These are phyloP conservation scores for Babyrousa celebensis DNA, from an alignment of 2,797 vertebrate species.

Conservation along the genomic window DNA sequence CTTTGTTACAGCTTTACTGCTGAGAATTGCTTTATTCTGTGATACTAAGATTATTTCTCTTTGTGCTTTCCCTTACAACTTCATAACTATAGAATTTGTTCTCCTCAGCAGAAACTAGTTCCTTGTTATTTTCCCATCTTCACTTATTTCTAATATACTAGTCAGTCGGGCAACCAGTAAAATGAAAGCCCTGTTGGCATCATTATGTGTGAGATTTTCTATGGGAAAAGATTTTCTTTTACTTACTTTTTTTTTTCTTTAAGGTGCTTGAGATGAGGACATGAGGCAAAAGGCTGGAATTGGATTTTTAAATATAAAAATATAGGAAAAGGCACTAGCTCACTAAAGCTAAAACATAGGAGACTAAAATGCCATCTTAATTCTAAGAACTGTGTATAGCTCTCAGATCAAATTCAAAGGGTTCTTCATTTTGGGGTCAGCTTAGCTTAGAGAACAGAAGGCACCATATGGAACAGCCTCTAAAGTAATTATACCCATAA, in stretches of 20 bases:
- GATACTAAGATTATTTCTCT: constrained; percentile 84
- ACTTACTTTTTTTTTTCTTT: constrained; percentile 75
- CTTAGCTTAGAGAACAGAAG: constrained; percentile 67
- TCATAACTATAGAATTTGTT: constrained; percentile 85
- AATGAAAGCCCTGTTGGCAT: constrained; percentile 83
- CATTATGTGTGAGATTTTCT: constrained; percentile 87
- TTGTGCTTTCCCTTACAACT: constrained; percentile 79
- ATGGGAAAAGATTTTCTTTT: constrained; percentile 83
- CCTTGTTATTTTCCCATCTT: constrained; percentile 85
- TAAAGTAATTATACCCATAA: constrained; percentile 61
- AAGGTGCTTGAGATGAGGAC: constrained; percentile 80
- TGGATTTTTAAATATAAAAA: constrained; percentile 83
- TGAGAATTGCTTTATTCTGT: constrained; percentile 75
- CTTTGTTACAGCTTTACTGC: constrained; percentile 57
- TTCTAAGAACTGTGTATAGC: constrained; percentile 20
- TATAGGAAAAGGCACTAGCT: constrained; percentile 75
- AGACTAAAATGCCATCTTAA: constrained; percentile 58
- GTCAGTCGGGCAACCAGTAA: constrained; percentile 85
- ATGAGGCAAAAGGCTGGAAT: constrained; percentile 81
- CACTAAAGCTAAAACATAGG: constrained; percentile 28
- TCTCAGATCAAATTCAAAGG: constrained; percentile 63
- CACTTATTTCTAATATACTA: constrained; percentile 85
- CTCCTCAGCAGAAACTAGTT: constrained; percentile 76
- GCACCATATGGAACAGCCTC: constrained; percentile 60
- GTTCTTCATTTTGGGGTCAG: constrained; percentile 65